phyloP scores from a whole-genome alignment of 2,113 vertebrate species.

The Miniopterus natalensis region DNA sequence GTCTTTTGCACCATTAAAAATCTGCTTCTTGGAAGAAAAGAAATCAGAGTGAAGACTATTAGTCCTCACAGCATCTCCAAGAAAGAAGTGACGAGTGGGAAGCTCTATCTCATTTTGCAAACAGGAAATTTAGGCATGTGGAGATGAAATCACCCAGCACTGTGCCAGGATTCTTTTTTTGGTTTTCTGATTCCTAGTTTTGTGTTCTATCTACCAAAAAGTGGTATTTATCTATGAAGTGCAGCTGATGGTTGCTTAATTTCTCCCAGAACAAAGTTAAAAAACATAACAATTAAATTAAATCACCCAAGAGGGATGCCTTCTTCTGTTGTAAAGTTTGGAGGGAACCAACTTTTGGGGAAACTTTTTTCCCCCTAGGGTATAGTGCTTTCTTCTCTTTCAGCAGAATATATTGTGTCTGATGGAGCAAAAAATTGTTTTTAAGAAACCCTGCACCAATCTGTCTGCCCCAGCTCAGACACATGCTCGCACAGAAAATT shows the following conservation, averaged over 20 bases:
- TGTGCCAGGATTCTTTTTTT: conserved; percentile 83
- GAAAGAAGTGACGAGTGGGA: conserved; percentile 81
- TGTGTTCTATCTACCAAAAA: conserved; percentile 84
- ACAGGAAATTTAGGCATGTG: conserved; percentile 85
- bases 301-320: conserved; percentile 81
- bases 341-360: conserved; percentile 71
- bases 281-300: conserved; percentile 84
- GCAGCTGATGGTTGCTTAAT: conserved; percentile 82
- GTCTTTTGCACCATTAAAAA: conserved; percentile 63
- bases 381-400: conserved; percentile 75
- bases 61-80: conserved; percentile 77
- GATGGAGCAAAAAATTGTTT: conserved; percentile 81
- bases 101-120: conserved; percentile 82
- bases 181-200: conserved; percentile 82
- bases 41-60: conserved; percentile 76
- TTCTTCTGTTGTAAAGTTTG: conserved; percentile 66
- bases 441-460: conserved; percentile 77
- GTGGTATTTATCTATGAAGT: conserved; percentile 81
- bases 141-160: conserved; percentile 81
- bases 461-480: conserved; percentile 80
- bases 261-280: conserved; percentile 80
- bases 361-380: conserved; percentile 60
- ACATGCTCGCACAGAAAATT: conserved; percentile 76
- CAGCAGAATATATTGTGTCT: conserved; percentile 75
- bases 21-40: conserved; percentile 67